Evolutionary conservation across 2,888 invertebrate genomes (phyloP).

Genomic region (Eristalinus sepulchralis): DNA sequence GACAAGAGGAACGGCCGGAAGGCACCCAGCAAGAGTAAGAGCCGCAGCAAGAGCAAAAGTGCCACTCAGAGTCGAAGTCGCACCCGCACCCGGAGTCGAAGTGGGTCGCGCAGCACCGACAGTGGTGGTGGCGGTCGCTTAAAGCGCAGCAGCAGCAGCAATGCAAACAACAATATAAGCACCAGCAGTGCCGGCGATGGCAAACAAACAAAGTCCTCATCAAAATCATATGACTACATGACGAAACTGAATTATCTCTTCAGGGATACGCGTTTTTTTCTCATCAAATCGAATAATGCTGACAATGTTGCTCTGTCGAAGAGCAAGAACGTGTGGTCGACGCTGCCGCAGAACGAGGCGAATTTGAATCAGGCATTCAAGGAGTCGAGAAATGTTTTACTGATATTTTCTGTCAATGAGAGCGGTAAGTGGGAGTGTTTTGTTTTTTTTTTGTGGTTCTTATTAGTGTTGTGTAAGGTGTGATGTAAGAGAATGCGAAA

Average conservation of each 20-base stretch:
- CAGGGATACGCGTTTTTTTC: constrained; percentile 95
- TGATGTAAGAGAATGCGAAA: too few relatives aligned
- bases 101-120: constrained; percentile 40
- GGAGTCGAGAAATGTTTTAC: constrained; percentile 95
- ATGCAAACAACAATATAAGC: constrained; percentile 65
- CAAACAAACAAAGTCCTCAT: constrained; percentile 78
- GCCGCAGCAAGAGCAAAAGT: constrained; percentile 72
- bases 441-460: background rate
- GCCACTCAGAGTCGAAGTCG: background rate
- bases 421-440: constrained; percentile 84
- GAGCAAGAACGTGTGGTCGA: constrained; percentile 98
- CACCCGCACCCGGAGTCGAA: constrained; percentile 29
- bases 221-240: constrained; percentile 91
- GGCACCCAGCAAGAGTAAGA: constrained; percentile 53
- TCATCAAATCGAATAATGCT: constrained; percentile 98
- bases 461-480: background rate
- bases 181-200: constrained; percentile 67
- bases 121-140: constrained; percentile 57
- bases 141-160: constrained; percentile 75
- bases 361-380: constrained; percentile 96
- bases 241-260: constrained; percentile 96
- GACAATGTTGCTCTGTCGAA: constrained; percentile 98
- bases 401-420: constrained; percentile 98
- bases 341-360: constrained; percentile 97
- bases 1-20: constrained; percentile 60